Evolutionary conservation across 2,888 invertebrate genomes (phyloP).

Genomic region (Orthonevra nobilis): DNA sequence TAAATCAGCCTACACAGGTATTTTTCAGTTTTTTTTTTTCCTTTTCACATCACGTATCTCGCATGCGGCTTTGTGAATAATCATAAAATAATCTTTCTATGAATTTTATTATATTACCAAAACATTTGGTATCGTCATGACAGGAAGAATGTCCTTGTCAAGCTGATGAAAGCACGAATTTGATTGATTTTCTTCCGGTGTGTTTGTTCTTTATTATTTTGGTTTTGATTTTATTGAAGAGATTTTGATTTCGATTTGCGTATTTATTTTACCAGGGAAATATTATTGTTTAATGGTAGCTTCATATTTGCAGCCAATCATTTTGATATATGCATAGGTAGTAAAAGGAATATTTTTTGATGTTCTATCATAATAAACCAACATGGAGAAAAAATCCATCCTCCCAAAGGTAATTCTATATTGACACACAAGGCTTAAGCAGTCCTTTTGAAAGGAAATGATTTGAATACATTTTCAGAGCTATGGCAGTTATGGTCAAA

Average conservation of each 20-base stretch:
- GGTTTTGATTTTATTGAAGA: constrained; percentile 1
- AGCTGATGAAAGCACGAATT: not conserved
- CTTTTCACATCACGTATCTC: constrained; percentile 1
- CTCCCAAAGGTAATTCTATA: too few species aligned
- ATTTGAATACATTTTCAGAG: too few species aligned
- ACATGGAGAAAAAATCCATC: too few species aligned
- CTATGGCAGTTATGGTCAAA: too few species aligned
- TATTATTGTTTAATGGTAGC: too few species aligned
- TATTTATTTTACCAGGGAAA: too few species aligned
- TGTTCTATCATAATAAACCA: too few species aligned
- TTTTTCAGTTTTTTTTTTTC: not conserved
- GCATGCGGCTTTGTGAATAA: constrained; percentile 3
- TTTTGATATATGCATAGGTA: too few species aligned
- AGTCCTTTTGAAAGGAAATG: too few species aligned
- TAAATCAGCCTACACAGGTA: constrained; percentile 25
- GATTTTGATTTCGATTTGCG: constrained; percentile 37
- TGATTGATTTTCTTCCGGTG: constrained; percentile 47
- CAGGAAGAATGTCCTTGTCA: constrained; percentile 15
- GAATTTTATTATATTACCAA: constrained; percentile 24
- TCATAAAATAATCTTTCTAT: constrained; percentile 32
- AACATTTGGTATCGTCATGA: not conserved
- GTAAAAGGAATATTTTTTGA: too few species aligned
- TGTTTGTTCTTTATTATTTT: constrained; percentile 17
- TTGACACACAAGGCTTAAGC: too few species aligned
- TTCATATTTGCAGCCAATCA: too few species aligned